Base-by-base conservation (phyloP, 2,797 vertebrate genomes). In the Tenualosa thibaudeaui region DNA sequence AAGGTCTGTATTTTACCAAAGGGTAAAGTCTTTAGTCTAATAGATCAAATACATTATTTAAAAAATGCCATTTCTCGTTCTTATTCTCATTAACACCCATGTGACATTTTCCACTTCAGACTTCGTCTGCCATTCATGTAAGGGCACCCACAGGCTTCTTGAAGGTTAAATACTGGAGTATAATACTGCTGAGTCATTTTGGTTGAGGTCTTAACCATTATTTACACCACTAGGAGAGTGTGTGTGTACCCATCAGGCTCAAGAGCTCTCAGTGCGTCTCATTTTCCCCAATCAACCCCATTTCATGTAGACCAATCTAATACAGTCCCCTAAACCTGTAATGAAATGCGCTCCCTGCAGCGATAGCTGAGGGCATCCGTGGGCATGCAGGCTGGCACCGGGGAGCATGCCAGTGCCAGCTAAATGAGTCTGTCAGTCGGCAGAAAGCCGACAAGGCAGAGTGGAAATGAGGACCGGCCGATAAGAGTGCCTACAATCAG, bases 401-500 rank as follows among this genome's bases (percentile, higher is more conserved):
- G 71, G 71, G 71, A 78, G 62, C 10, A 26, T 2, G n/a, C 6
- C 65, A 71, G 24, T 10, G 2, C 5, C 40, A 43, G 71, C 71
- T 46, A 46, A 78, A 78, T 78, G 71, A 78, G 71, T 40, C 71
- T 78, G 71, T 78, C 71, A 78, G 71, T 17, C 71, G 40, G 71
- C 71, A 78, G 71, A 78, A n/a, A 37, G 71, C 15, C 5, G 19
- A 6, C 15, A 37, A 75, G 71, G 17, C 6, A 6, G 5, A 46
- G 15, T 19, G 40, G 71, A 46, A 78, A 46, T 46, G 71, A 78
- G 71, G 71, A 46, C 7, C 6, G 37, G 12, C 17, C 37, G 71
- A 78, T 78, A 78, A 78, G 71, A 19, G 37, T 1, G 37, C 17
- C 71, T 19, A 46, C 71, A 78, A 22, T 78, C 71, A 78, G 68